phyloP scores from a whole-genome alignment of 2,888 invertebrate species.

The Lysandra coridon region DNA sequence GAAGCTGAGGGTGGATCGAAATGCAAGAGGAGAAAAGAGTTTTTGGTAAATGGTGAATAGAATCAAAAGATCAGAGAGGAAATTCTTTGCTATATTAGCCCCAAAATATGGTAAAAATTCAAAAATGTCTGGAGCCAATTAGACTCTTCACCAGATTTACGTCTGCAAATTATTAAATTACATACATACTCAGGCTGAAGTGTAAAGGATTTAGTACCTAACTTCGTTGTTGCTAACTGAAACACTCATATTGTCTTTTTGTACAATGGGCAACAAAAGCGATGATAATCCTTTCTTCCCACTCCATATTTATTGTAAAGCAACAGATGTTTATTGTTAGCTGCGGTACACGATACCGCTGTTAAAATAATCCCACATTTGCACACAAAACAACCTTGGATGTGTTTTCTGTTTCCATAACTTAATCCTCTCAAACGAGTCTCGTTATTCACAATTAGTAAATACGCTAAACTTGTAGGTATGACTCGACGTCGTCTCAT shows the following conservation, averaged over 20 bases:
- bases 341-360: background rate
- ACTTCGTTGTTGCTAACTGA: background rate
- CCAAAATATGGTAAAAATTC: no score
- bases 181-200: no score
- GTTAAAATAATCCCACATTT: constrained; percentile 20
- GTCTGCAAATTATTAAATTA: no score
- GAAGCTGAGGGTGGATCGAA: no score
- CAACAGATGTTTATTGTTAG: constrained; percentile 17
- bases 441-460: constrained; percentile 5
- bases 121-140: no score
- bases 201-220: background rate
- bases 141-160: no score
- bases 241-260: background rate
- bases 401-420: constrained; percentile 19
- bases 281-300: constrained; percentile 9
- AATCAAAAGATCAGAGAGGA: no score
- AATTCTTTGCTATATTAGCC: no score
- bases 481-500: background rate
- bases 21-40: no score
- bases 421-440: constrained; percentile 1
- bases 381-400: background rate
- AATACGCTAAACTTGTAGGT: constrained; percentile 1
- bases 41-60: no score
- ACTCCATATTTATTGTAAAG: background rate
- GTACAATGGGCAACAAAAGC: background rate